These are phyloP conservation scores for Perca schrenkii DNA, from an alignment of 2,113 vertebrate genomes.

Conservation along the genomic window DNA sequence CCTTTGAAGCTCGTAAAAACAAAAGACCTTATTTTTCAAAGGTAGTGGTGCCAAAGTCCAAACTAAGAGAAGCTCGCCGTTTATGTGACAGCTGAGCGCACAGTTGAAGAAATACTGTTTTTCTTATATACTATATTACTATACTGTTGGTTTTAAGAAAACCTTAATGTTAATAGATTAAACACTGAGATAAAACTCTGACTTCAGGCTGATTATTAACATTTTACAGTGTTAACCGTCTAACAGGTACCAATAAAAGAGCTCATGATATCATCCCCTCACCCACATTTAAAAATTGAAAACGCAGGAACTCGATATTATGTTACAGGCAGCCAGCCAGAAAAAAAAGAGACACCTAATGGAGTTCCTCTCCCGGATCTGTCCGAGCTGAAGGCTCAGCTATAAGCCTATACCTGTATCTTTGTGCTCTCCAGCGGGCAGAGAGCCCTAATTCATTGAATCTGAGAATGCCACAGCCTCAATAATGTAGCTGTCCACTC, in stretches of 20 bases:
- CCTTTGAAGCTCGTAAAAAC: slow-evolving; percentile 60
- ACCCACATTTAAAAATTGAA: slow-evolving; percentile 51
- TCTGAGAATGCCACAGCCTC: slow-evolving; percentile 76
- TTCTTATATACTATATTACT: not conserved
- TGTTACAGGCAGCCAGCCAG: slow-evolving; percentile 59
- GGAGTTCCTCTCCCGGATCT: slow-evolving; percentile 56
- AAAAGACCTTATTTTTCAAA: slow-evolving; percentile 3
- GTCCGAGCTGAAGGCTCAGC: slow-evolving; percentile 51
- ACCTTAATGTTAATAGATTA: not conserved
- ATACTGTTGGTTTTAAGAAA: not conserved
- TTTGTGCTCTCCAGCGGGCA: slow-evolving; percentile 51
- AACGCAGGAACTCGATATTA: slow-evolving; percentile 59
- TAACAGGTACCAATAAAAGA: slow-evolving; percentile 47
- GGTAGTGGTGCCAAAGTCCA: slow-evolving; percentile 35
- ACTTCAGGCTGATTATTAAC: slow-evolving; percentile 27
- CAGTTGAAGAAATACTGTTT: not conserved
- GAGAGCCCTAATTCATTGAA: slow-evolving; percentile 67
- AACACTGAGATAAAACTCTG: not conserved
- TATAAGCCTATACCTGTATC: slow-evolving; percentile 54
- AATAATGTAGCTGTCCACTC: slow-evolving; percentile 66
- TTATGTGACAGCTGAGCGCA: slow-evolving; percentile 16
- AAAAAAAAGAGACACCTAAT: slow-evolving; percentile 51
- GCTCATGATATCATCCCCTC: slow-evolving; percentile 40
- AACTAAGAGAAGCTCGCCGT: slow-evolving; percentile 35
- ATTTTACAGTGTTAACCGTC: slow-evolving; percentile 27